Base-by-base conservation (phyloP, 1,140 invertebrate species). In the Caenorhabditis tropicalis region DNA sequence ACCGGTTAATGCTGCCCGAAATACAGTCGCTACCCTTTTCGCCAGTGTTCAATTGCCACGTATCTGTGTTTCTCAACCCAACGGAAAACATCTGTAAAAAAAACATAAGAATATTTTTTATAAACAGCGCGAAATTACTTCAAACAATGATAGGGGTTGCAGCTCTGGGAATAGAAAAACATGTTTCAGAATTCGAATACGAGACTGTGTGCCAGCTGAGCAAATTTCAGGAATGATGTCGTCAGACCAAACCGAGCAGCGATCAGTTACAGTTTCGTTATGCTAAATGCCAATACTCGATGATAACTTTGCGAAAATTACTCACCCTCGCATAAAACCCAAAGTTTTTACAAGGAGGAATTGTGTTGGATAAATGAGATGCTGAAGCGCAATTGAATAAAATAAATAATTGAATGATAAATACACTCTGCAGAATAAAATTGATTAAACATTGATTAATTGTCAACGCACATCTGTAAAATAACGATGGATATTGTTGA, bases 251-350 rank as follows among this genome's bases (percentile, higher is more conserved):
- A 74, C 65, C 1, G 65, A 19, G 65, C 65, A 74, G n/a, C 65
- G 65, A 74, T 74, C 65, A 74, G 65, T 74, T n/a, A 74, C 65
- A 46, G 27, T 74, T 9, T 74, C 65, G n/a, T 43, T 74, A 74
- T 43, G 65, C 65, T 74, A 36, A 24, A 74, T 24, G 27, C 19
- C 0, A 27, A 27, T 27, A 19, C 36, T 9, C 29, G 24, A 6
- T 6, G 29, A 21, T 9, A 56, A 15, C 10, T 10, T 2, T 15
- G 21, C n/a, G 12, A 24, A 27, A 65, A 65, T 9, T 16, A n/a
- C 36, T 19, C 10, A 74, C 65, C 65, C 43, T 33, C 29, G 19
- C 24, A 24, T 43, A 74, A 74, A 74, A 74, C 65, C 65, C 65
- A 74, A 74, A 74, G 19, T 33, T 74, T 74, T 74, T 74, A 46